Evolutionary conservation across 2,797 vertebrate species (phyloP), one percentile per base, ranked within the genome.

Genomic region (Sebastes glaucus): DNA sequence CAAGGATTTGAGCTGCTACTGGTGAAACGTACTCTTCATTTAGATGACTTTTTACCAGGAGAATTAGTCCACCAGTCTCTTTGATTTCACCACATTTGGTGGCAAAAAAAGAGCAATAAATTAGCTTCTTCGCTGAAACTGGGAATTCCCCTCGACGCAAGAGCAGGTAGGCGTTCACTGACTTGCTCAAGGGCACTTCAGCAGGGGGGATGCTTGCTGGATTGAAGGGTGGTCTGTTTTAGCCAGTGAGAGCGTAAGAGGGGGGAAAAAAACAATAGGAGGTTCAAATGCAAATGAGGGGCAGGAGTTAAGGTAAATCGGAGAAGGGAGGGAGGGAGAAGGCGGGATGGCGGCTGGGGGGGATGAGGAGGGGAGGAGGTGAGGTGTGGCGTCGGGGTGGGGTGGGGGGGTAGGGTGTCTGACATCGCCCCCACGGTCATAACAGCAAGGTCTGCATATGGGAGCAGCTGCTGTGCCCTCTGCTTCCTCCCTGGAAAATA

Each of bases 401-500:
- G 72, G 59, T 57, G 69, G 71, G 83, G 83, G 71, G 62, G 61
- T 61, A 46, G 77, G 84, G 81, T 76, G 88, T 91, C 87, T 93
- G 93, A 94, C 92, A 93, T 90, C 75, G 69, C 82, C 77, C 83
- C 90, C 83, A 85, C 69, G 81, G 87, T 94, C 90, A 88, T 84
- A 94, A 93, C 89, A 90, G 88, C 92, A 89, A 94, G 93, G 92
- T 90, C 88, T 93, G 89, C 93, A 92, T 92, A 87, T 89, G 88
- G 89, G 90, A 94, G 87, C 93, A 94, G 92, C 92, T 94, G 93
- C 93, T 84, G 86, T 92, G 90, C 80, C 91, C 92, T 92, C 92
- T 92, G 88, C 85, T 92, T 88, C 89, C 91, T 87, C 88, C 88
- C 85, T 72, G 76, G 78, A 93, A 93, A 93, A 93, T 93, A 90